These are phyloP conservation scores for Ashinkailepas kermadecensis DNA, from an alignment of 2,888 invertebrate species.

Conservation along the genomic window DNA sequence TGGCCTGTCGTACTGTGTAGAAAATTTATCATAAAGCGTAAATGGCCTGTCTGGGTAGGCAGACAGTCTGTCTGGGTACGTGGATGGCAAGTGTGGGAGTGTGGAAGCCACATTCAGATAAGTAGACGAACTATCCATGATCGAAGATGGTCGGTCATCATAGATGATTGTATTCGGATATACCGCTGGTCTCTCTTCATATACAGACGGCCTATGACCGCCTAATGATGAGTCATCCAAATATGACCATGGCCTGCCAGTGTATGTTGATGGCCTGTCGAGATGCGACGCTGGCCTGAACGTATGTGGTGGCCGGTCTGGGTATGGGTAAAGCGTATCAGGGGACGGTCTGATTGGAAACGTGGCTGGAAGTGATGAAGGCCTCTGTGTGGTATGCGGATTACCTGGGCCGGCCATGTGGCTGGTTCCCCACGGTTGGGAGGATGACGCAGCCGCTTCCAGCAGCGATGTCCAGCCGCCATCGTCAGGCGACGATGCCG, in stretches of 20 bases:
- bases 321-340: not conserved
- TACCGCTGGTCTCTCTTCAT: not conserved
- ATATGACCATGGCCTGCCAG: not conserved
- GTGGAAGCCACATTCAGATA: no score
- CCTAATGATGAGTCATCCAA: not conserved
- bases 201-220: not conserved
- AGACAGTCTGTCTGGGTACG: not conserved
- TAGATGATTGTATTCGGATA: not conserved
- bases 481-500: not conserved
- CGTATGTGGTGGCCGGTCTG: not conserved
- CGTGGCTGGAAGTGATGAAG: not conserved
- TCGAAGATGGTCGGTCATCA: not conserved
- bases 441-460: not conserved
- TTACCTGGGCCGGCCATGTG: no score
- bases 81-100: no score
- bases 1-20: no score
- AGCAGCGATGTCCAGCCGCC: slow-evolving; percentile 17
- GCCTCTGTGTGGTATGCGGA: not conserved
- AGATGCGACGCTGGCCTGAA: no score
- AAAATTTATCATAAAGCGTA: no score
- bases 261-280: not conserved
- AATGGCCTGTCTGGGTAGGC: not conserved
- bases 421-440: no score
- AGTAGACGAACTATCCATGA: no score
- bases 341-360: not conserved